Percentiles rank a stretch among this genome's conserved stretches.
Conservation (phyloP, 2,113 vertebrate species). For the Psephotus haematonotus region DNA sequence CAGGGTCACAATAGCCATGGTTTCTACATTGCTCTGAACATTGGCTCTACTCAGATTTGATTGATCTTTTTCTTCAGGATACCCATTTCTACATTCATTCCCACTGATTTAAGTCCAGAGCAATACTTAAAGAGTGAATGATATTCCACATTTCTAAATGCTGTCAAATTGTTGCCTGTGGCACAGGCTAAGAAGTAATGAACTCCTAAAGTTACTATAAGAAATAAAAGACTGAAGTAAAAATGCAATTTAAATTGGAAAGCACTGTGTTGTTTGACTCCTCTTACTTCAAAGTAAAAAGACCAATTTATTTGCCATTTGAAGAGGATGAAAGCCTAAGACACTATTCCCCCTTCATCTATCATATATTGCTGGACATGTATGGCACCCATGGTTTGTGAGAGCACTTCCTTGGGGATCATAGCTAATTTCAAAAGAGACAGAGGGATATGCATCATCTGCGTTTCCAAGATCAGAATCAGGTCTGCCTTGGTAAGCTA, state of each 20-base stretch:
- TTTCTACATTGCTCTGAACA: neutral
- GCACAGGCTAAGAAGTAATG: constrained; percentile 24
- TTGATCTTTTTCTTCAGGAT: neutral
- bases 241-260: constrained; percentile 64
- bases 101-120: constrained; percentile 3
- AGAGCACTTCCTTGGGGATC: constrained; percentile 29
- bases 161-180: constrained; percentile 32
- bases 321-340: constrained; percentile 49
- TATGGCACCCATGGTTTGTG: constrained; percentile 17
- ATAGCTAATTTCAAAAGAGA: constrained; percentile 16
- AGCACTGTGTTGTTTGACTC: constrained; percentile 35
- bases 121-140: neutral
- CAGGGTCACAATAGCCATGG: neutral
- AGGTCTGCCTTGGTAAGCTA: constrained; percentile 36
- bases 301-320: constrained; percentile 56
- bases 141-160: constrained; percentile 19
- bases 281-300: constrained; percentile 43
- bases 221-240: constrained; percentile 46
- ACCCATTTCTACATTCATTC: neutral
- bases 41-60: neutral
- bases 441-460: constrained; percentile 20
- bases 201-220: constrained; percentile 47
- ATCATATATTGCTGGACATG: neutral
- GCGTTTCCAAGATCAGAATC: constrained; percentile 38
- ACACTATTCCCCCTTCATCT: neutral